These are phyloP conservation scores for Drosophila punjabiensis DNA, from an alignment of 1,140 invertebrate species.

Conservation along the genomic window DNA sequence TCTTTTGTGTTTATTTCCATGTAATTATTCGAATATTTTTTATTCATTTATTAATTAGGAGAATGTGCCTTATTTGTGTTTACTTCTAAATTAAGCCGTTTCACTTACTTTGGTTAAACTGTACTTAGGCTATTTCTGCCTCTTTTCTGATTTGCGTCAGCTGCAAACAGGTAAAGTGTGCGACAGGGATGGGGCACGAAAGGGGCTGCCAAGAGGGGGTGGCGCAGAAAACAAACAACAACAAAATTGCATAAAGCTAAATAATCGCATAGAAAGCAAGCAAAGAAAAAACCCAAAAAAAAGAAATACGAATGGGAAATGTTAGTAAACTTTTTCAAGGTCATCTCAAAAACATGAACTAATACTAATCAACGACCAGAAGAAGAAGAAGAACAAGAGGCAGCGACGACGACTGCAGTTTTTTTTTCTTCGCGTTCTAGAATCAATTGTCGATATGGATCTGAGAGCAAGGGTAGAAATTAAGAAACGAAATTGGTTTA, in stretches of 20 bases:
- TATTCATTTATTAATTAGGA: no score
- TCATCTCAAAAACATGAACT: constrained; percentile 76
- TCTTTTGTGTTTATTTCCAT: neutral
- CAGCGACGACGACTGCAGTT: constrained; percentile 37
- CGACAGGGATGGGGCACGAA: neutral
- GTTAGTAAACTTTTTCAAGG: constrained; percentile 82
- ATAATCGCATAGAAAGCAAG: constrained; percentile 44
- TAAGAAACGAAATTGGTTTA: neutral
- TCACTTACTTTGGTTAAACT: constrained; percentile 1
- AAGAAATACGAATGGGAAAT: constrained; percentile 60
- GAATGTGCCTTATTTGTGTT: no score
- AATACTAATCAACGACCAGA: constrained; percentile 52
- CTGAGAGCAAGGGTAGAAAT: neutral
- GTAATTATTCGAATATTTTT: neutral
- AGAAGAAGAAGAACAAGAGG: constrained; percentile 8
- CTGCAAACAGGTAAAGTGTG: constrained; percentile 18
- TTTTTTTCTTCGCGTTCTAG: constrained; percentile 8
- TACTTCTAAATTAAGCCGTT: neutral
- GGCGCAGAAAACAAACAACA: constrained; percentile 17
- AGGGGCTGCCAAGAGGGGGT: neutral
- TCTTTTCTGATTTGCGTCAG: constrained; percentile 46
- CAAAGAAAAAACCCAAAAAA: constrained; percentile 42
- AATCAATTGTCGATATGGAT: constrained; percentile 12
- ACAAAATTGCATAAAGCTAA: constrained; percentile 38
- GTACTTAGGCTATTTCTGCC: constrained; percentile 23